Base-by-base conservation (phyloP, 2,113 vertebrate species). In the Glareola pratincola region DNA sequence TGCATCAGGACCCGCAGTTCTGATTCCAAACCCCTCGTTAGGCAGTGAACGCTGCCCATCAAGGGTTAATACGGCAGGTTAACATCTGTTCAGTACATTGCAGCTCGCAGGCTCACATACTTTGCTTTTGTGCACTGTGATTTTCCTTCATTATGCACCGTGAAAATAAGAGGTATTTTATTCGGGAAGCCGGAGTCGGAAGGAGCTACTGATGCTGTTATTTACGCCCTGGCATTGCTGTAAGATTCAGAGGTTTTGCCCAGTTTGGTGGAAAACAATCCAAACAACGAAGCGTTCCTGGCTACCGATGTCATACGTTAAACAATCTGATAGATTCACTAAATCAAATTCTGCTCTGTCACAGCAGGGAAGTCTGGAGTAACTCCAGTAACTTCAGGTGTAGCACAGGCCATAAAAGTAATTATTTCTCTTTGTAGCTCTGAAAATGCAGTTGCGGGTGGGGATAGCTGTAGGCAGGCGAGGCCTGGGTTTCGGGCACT, bases 21-120 rank as follows among this genome's bases (percentile, higher is more conserved):
- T 0, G 6, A 6, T 67, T 32, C 12, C 81, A 1, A 5, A 45
- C 22, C 36, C 0, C 5, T 18, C 1, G 2, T 22, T 36, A 36
- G 63, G 53, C 59, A 7, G 69, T 4, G 9, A 36, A 4, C 43
- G 0, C 19, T 4, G 68, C 39, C 13, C 2, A 3, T 22, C 32
- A 30, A 13, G 48, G 48, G 83, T 77, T 77, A 64, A 36, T 5
- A 5, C 2, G 59, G 45, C 77, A 51, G 68, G 68, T 8, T n/a
- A 36, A 13, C 43, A 20, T 24, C 54, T 39, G 50, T 8, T 36
- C 39, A 4, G 2, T 16, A 13, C 45, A 1, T 30, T 3, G 14
- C 34, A 22, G 26, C 41, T 80, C 37, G 3, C 30, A 23, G 68
- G 32, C 7, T 7, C 9, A 0, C 7, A 0, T 3, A 0, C 12